phyloP scores from a whole-genome alignment of 2,888 invertebrate genomes.

The Luperina testacea region DNA sequence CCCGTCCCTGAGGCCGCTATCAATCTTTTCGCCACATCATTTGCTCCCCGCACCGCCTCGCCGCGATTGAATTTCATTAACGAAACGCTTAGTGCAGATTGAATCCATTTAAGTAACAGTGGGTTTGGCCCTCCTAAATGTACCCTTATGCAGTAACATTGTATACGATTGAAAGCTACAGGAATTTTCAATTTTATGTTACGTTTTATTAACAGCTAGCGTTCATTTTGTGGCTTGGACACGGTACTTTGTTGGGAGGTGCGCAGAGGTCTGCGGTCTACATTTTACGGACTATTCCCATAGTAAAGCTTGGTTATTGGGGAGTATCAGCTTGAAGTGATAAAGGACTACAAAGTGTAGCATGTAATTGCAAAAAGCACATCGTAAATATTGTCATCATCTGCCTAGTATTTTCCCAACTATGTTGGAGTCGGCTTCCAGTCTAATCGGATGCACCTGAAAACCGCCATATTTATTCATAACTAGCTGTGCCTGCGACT shows the following conservation, averaged over 20 bases:
- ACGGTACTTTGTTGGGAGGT: constrained; percentile 47
- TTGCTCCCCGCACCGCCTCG: constrained; percentile 85
- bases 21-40: constrained; percentile 90
- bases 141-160: constrained; percentile 74
- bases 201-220: constrained; percentile 66
- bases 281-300: constrained; percentile 61
- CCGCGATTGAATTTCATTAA: constrained; percentile 90
- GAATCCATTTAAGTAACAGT: constrained; percentile 89
- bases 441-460: too few relatives aligned
- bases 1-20: constrained; percentile 77
- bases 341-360: constrained; percentile 28
- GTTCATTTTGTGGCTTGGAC: constrained; percentile 54
- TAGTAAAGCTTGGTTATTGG: constrained; percentile 52
- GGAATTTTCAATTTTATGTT: constrained; percentile 72
- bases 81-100: constrained; percentile 89
- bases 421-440: too few relatives aligned
- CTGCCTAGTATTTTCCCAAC: too few relatives aligned
- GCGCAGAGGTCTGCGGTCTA: constrained; percentile 10
- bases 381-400: not conserved
- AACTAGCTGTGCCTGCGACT: too few relatives aligned
- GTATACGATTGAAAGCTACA: constrained; percentile 64
- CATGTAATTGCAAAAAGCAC: constrained; percentile 12
- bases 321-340: constrained; percentile 29
- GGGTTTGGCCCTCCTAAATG: constrained; percentile 79
- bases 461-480: too few relatives aligned